A percentile compares a stretch with the other conserved stretches of the same genome.
These are phyloP conservation scores for Didymodactylos carnosus DNA, from an alignment of 2,888 invertebrate species.

Conservation along the genomic window DNA sequence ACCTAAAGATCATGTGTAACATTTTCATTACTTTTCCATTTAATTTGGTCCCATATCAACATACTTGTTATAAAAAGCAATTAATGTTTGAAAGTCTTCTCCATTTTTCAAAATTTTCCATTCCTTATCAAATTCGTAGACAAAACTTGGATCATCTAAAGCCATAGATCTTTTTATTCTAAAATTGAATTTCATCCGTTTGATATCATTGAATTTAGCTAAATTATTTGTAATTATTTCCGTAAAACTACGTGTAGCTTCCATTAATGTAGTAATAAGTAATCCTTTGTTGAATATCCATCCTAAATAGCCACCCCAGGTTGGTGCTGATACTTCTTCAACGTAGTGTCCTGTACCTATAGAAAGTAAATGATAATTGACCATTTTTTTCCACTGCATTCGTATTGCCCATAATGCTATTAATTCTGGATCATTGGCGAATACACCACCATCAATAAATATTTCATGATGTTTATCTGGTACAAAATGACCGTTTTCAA, in stretches of 20 bases:
- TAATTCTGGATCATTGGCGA: not conserved
- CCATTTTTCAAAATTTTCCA: not conserved
- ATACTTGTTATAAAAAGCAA: not conserved
- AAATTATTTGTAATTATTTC: not conserved
- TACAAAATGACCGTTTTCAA: not conserved
- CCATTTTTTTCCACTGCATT: not conserved
- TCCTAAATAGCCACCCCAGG: not conserved
- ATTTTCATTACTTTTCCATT: not conserved
- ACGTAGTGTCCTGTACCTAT: not conserved
- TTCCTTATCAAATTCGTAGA: not conserved
- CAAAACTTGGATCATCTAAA: not conserved
- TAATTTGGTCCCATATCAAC: not conserved
- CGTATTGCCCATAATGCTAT: not conserved
- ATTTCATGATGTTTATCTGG: not conserved
- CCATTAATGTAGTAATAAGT: not conserved
- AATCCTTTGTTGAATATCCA: not conserved
- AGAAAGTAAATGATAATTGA: not conserved
- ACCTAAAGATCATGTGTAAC: too few relatives aligned
- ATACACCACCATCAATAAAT: not conserved
- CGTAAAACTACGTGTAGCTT: not conserved
- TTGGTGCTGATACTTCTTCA: not conserved
- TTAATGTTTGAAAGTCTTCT: not conserved
- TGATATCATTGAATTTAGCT: not conserved
- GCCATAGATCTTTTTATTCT: not conserved
- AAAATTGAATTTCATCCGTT: not conserved